A percentile compares a stretch with the other conserved stretches of the same genome.
These are phyloP conservation scores for Gymnoscopelus microlampas DNA, from an alignment of 2,797 vertebrate species.

Conservation along the genomic window DNA sequence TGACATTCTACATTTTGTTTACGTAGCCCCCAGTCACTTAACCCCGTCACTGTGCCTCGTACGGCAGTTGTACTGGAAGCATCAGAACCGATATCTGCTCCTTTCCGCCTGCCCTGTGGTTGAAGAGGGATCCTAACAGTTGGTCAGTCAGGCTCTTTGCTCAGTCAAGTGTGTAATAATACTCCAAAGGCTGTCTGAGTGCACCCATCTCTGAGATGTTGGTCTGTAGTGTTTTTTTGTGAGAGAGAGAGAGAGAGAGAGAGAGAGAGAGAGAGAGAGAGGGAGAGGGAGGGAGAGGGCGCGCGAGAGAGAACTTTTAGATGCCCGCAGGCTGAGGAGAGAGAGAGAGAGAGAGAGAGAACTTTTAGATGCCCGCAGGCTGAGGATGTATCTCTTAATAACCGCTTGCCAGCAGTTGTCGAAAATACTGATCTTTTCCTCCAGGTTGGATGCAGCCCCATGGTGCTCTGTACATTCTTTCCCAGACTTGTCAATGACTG, in stretches of 20 bases:
- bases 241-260: slow-evolving; percentile 16
- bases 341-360: slow-evolving; percentile 19
- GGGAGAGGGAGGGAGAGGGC: slow-evolving; percentile 20
- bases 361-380: slow-evolving; percentile 45
- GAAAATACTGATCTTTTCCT: slow-evolving; percentile 11
- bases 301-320: slow-evolving; percentile 42
- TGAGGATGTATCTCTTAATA: slow-evolving; percentile 41
- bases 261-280: slow-evolving; percentile 20
- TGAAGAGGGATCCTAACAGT: slow-evolving; percentile 29
- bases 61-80: slow-evolving; percentile 23
- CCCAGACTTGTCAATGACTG: background rate
- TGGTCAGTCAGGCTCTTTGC: slow-evolving; percentile 43
- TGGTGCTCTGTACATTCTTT: background rate
- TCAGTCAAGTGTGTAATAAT: slow-evolving; percentile 54
- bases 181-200: slow-evolving; percentile 55
- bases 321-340: slow-evolving; percentile 29
- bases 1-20: too few relatives aligned
- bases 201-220: slow-evolving; percentile 43
- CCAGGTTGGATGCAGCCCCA: too few relatives aligned
- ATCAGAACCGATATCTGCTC: slow-evolving; percentile 48
- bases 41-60: slow-evolving; percentile 13
- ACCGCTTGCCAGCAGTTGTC: slow-evolving; percentile 24
- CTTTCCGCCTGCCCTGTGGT: background rate
- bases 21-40: slow-evolving; percentile 6
- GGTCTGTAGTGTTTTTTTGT: slow-evolving; percentile 34